Conservation (phyloP, 2,797 vertebrate genomes). For the Hemibagrus guttatus region DNA sequence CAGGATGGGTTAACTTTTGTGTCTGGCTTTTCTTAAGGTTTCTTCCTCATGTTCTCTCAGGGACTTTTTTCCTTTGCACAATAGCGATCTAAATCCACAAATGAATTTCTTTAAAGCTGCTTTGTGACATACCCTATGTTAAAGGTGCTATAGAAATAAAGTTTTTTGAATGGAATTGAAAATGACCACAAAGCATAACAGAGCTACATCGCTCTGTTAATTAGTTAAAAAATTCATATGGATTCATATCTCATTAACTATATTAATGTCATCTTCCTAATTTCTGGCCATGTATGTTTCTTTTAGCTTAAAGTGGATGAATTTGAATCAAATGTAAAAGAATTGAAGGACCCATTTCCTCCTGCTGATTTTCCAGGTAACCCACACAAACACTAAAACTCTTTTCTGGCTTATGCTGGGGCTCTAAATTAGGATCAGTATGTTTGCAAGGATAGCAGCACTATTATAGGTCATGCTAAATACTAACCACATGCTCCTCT, state of each 20-base stretch:
- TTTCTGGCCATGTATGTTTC: conserved; percentile 10
- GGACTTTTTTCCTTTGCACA: background rate
- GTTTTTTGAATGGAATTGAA: background rate
- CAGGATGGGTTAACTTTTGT: background rate
- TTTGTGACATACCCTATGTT: background rate
- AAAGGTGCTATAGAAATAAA: background rate
- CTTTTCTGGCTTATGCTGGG: background rate
- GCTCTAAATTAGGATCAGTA: conserved; percentile 30
- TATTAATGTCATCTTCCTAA: background rate
- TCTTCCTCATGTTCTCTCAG: background rate
- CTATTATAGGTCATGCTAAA: conserved; percentile 66
- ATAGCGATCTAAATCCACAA: background rate
- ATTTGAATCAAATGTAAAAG: conserved; percentile 97
- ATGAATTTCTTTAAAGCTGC: background rate
- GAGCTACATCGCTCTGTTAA: background rate
- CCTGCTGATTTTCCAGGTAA: conserved; percentile 97
- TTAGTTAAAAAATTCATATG: background rate
- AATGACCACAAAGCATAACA: background rate
- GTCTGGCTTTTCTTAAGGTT: background rate
- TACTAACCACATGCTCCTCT: conserved; percentile 59
- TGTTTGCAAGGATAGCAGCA: conserved; percentile 38
- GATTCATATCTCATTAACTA: background rate
- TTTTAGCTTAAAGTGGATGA: conserved; percentile 93
- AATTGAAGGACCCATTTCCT: conserved; percentile 97
- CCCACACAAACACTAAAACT: background rate